These are phyloP conservation scores for Drosophila fulvimacula DNA, from an alignment of 2,888 invertebrate genomes.

Conservation along the genomic window DNA sequence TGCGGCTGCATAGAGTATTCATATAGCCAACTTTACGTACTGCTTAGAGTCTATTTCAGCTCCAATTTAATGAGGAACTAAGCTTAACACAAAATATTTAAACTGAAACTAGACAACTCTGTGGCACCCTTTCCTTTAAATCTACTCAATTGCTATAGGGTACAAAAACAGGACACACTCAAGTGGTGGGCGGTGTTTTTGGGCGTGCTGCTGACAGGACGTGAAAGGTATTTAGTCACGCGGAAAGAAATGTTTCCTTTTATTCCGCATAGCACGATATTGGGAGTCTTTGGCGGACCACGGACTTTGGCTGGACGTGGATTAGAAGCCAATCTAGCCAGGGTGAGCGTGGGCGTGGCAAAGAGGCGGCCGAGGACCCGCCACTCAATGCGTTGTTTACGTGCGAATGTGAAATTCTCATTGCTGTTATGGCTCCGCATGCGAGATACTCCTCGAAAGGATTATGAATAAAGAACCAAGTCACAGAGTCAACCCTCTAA, in stretches of 20 bases:
- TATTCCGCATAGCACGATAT: conserved; percentile 60
- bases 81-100: background rate
- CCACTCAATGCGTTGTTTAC: conserved; percentile 70
- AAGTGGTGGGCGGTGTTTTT: conserved; percentile 51
- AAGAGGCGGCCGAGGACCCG: background rate
- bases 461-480: conserved; percentile 43
- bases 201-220: conserved; percentile 71
- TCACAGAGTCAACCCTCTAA: conserved; percentile 29
- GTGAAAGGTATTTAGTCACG: conserved; percentile 80
- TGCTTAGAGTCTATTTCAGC: background rate
- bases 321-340: conserved; percentile 49
- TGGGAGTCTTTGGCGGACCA: conserved; percentile 18
- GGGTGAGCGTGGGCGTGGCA: conserved; percentile 10
- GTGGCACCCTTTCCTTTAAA: background rate
- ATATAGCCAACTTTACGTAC: background rate
- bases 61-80: background rate
- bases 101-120: background rate
- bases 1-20: background rate
- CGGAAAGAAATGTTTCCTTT: conserved; percentile 78
- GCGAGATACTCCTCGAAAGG: conserved; percentile 56
- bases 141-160: background rate
- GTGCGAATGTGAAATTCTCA: conserved; percentile 73
- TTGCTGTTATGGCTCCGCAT: conserved; percentile 56
- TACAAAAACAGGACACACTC: conserved; percentile 53
- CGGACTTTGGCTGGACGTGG: conserved; percentile 65